Percentiles rank a stretch among this genome's conserved stretches.
phyloP scores from a whole-genome alignment of 2,888 invertebrate species.

The Hydroisotoma schaefferi region DNA sequence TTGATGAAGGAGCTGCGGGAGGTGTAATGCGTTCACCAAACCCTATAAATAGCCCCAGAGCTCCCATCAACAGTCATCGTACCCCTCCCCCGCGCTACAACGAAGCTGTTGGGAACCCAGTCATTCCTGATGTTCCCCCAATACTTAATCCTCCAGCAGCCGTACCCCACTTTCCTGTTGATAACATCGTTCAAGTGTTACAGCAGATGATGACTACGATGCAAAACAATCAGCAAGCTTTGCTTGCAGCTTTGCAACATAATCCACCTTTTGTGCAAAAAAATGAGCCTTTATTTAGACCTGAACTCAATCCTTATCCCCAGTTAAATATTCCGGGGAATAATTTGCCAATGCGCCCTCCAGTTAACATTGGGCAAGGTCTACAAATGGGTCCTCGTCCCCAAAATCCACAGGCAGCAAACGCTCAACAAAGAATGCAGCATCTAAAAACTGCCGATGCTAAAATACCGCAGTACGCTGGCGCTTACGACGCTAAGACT shows the following conservation, averaged over 20 bases:
- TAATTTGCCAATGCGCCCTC: too few relatives aligned
- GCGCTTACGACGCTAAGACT: conserved; percentile 23
- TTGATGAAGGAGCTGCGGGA: background rate
- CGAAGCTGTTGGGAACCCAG: background rate
- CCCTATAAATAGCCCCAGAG: too few relatives aligned
- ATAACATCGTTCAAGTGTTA: background rate
- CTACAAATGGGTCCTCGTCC: too few relatives aligned
- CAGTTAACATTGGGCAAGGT: too few relatives aligned
- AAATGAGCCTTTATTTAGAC: too few relatives aligned
- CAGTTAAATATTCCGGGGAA: too few relatives aligned
- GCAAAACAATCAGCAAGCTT: background rate
- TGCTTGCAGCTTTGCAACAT: background rate
- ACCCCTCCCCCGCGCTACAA: background rate
- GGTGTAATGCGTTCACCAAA: background rate
- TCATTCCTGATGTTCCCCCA: background rate
- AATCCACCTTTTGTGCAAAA: background rate
- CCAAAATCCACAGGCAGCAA: too few relatives aligned
- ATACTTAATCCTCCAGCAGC: too few relatives aligned
- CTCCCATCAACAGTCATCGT: background rate
- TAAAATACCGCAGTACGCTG: conserved; percentile 25
- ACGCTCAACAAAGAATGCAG: background rate
- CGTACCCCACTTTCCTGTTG: background rate
- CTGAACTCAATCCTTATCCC: too few relatives aligned
- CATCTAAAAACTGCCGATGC: background rate
- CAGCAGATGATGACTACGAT: background rate